These are phyloP conservation scores for Leptopterna dolabrata DNA, from an alignment of 2,888 invertebrate species.

Conservation along the genomic window DNA sequence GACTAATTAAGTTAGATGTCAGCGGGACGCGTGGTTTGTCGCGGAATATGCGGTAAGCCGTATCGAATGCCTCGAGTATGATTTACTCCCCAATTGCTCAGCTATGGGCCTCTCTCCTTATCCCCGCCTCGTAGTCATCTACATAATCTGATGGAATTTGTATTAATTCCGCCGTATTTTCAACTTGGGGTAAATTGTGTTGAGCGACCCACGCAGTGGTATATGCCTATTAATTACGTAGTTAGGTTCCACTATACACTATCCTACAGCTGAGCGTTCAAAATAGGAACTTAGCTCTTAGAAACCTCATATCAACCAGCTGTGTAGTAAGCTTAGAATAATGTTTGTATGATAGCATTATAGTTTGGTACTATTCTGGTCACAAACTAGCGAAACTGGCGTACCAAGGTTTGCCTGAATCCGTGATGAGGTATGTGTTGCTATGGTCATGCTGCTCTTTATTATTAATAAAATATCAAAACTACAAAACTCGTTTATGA, in stretches of 20 bases:
- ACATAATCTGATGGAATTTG: slow-evolving; percentile 32
- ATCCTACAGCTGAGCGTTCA: too few relatives aligned
- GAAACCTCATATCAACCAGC: too few relatives aligned
- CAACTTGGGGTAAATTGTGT: not conserved
- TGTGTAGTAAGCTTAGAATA: too few relatives aligned
- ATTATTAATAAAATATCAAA: too few relatives aligned
- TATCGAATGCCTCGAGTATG: slow-evolving; percentile 26
- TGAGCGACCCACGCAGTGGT: not conserved
- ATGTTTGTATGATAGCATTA: too few relatives aligned
- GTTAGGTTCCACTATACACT: not conserved
- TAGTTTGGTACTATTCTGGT: too few relatives aligned
- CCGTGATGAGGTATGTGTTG: too few relatives aligned
- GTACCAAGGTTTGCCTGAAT: too few relatives aligned
- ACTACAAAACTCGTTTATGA: too few relatives aligned
- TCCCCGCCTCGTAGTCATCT: not conserved
- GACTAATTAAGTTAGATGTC: slow-evolving; percentile 22
- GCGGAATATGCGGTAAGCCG: slow-evolving; percentile 43
- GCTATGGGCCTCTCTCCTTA: not conserved
- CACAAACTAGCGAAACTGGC: too few relatives aligned
- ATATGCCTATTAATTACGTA: not conserved
- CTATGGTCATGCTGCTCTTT: too few relatives aligned
- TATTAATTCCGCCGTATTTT: not conserved
- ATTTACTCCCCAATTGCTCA: slow-evolving; percentile 25
- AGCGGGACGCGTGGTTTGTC: not conserved
- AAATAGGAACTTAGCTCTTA: too few relatives aligned